Evolutionary conservation across 23 tunicate genomes (phyloP).

Genomic region (Halocynthia roretzi): DNA sequence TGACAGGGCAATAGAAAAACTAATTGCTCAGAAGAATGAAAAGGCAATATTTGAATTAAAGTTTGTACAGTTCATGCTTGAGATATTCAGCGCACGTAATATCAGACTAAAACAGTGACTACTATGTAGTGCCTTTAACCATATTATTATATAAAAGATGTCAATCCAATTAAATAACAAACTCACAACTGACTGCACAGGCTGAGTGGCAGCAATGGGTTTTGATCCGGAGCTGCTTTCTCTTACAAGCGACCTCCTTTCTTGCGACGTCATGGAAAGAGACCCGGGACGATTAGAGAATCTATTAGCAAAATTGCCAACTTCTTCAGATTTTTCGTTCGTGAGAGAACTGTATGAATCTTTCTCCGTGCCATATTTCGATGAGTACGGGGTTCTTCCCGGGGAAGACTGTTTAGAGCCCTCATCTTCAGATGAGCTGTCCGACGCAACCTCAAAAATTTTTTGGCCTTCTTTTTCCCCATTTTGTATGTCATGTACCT

Average conservation of each 20-base stretch:
- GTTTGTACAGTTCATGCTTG: too few species aligned
- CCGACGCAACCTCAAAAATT: not conserved
- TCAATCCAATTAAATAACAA: too few species aligned
- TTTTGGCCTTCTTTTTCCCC: not conserved
- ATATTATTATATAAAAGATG: too few species aligned
- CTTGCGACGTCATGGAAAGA: not conserved
- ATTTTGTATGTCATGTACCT: slow-evolving; percentile 3
- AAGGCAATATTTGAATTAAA: too few species aligned
- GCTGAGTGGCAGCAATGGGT: slow-evolving; percentile 75
- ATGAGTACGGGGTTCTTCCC: not conserved
- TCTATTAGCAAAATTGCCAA: not conserved
- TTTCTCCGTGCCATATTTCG: not conserved
- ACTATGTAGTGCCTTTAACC: too few species aligned
- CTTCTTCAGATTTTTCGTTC: slow-evolving; percentile 8
- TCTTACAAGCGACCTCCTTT: too few species aligned
- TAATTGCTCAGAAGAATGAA: too few species aligned
- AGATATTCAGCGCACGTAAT: too few species aligned
- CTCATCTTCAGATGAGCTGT: not conserved
- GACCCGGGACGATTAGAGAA: not conserved
- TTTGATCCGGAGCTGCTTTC: slow-evolving; percentile 11
- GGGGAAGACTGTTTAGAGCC: not conserved
- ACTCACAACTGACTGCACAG: slow-evolving; percentile 68
- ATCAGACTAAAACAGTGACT: too few species aligned
- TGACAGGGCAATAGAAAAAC: too few species aligned
- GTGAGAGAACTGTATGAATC: not conserved